Evolutionary conservation across 2,797 vertebrate genomes (phyloP).

Genomic region (Choloepus didactylus): DNA sequence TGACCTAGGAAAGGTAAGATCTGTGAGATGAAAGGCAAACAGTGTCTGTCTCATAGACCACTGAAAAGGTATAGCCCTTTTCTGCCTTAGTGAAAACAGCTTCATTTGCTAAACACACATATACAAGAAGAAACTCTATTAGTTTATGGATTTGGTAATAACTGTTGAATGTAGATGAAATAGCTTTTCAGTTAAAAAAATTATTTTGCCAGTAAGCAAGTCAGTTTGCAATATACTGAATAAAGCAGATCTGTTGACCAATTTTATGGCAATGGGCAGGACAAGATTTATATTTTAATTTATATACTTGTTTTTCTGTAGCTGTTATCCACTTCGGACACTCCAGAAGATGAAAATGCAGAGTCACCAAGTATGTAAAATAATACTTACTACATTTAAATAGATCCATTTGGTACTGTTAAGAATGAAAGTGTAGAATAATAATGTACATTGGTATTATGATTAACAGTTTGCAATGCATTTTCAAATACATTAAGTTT

Average conservation of each 20-base stretch:
- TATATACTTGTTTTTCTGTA: constrained; percentile 79
- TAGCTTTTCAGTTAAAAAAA: constrained; percentile 19
- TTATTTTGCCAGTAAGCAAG: background rate
- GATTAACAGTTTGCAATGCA: background rate
- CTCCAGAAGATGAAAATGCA: constrained; percentile 92
- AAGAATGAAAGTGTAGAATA: background rate
- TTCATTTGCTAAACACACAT: constrained; percentile 26
- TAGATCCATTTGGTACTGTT: background rate
- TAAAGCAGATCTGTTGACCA: background rate
- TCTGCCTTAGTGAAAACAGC: background rate
- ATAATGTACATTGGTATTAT: background rate
- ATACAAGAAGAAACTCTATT: background rate
- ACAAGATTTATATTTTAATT: constrained; percentile 56
- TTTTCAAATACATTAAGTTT: constrained; percentile 7
- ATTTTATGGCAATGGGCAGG: constrained; percentile 5
- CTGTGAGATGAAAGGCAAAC: background rate
- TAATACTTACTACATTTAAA: background rate
- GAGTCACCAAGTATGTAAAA: constrained; percentile 93
- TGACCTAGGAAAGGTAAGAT: background rate
- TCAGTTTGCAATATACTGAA: background rate
- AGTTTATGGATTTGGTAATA: background rate
- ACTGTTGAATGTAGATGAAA: constrained; percentile 26
- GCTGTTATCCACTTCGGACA: constrained; percentile 95
- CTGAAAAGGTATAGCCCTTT: background rate
- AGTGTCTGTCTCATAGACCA: background rate